Conservation (phyloP, 2,888 invertebrate species). For the Cryptus armator region DNA sequence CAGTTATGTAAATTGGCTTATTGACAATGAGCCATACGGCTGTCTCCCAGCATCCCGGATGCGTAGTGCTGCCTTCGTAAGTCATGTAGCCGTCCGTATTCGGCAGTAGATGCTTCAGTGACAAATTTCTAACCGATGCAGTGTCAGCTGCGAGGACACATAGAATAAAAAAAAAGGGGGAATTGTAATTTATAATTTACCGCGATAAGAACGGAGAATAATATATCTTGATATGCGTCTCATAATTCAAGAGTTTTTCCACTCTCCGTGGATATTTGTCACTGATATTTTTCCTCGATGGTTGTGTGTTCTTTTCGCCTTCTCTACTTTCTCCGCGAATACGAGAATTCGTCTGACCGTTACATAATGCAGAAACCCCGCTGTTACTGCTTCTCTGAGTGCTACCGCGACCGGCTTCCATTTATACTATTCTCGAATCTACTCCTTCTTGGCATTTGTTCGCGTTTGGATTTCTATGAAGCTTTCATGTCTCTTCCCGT, state of each 20-base stretch:
- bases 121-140: constrained; percentile 93
- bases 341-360: constrained; percentile 42
- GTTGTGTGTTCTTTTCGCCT: background rate
- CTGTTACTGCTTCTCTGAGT: constrained; percentile 46
- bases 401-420: constrained; percentile 7
- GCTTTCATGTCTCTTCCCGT: constrained; percentile 34
- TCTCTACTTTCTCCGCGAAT: background rate
- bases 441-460: constrained; percentile 38
- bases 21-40: constrained; percentile 99
- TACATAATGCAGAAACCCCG: constrained; percentile 52
- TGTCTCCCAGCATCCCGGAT: constrained; percentile 99
- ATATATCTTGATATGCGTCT: background rate
- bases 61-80: constrained; percentile 98
- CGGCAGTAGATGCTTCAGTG: constrained; percentile 94
- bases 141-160: constrained; percentile 89
- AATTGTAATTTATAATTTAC: background rate
- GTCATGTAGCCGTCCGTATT: constrained; percentile 98
- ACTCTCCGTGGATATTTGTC: constrained; percentile 6
- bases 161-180: background rate
- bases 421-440: constrained; percentile 42
- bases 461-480: constrained; percentile 45
- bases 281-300: constrained; percentile 21
- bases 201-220: background rate
- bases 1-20: constrained; percentile 98
- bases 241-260: constrained; percentile 33